A percentile compares a stretch with the other conserved stretches of the same genome.
Conservation (phyloP, 2,797 vertebrate species). For the Phrynocephalus vlangalii region DNA sequence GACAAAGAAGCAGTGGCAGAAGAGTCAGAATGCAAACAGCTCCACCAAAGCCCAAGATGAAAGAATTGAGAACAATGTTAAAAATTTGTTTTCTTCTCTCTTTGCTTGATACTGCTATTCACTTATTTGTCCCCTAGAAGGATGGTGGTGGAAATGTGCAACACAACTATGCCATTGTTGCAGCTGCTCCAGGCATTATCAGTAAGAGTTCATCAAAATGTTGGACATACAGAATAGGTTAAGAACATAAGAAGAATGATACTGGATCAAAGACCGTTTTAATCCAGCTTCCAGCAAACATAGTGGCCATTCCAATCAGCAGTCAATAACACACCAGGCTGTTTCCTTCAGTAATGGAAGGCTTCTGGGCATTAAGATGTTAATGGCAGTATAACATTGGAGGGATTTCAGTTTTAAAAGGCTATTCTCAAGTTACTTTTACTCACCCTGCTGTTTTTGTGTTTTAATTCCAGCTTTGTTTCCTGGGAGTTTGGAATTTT, state of each 20-base stretch:
- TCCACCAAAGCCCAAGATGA: not conserved
- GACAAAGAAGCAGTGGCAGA: slow-evolving; percentile 3
- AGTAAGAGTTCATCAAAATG: not conserved
- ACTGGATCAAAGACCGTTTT: not conserved
- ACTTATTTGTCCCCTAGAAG: not conserved
- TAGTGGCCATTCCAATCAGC: too few species aligned
- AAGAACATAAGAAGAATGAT: not conserved
- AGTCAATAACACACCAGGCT: not conserved
- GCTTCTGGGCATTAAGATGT: not conserved
- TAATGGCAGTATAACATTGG: not conserved
- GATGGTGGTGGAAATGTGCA: not conserved
- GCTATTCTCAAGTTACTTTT: not conserved
- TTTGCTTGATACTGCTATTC: not conserved
- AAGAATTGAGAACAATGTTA: not conserved
- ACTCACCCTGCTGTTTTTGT: not conserved
- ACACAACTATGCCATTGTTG: too few species aligned
- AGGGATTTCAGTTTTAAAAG: not conserved
- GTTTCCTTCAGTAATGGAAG: not conserved
- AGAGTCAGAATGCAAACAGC: not conserved
- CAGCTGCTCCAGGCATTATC: too few species aligned
- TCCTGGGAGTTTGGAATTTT: too few species aligned
- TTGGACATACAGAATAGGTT: not conserved
- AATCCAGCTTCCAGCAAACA: too few species aligned
- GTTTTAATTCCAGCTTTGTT: too few species aligned
- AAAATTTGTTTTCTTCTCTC: too few species aligned